Percentiles rank a stretch among this genome's conserved stretches.
phyloP scores from a whole-genome alignment of 2,113 vertebrate species.

The Ameiurus melas region DNA sequence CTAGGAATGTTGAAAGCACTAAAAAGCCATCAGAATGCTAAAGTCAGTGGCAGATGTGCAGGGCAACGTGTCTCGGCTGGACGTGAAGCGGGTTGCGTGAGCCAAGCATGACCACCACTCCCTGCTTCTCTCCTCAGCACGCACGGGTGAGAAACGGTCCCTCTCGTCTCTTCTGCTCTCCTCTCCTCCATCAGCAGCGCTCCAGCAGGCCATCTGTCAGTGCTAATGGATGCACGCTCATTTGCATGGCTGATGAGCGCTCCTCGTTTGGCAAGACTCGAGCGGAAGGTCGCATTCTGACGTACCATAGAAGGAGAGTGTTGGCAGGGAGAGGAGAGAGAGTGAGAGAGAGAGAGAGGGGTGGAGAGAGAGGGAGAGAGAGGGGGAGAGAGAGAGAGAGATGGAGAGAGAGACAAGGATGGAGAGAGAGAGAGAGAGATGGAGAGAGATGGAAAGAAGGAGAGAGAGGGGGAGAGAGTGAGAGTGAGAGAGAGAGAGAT shows the following conservation, averaged over 20 bases:
- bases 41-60: constrained; percentile 41
- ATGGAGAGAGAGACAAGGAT: no score
- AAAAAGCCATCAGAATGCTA: constrained; percentile 43
- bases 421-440: no score
- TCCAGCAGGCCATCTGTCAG: constrained; percentile 90
- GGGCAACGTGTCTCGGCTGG: constrained; percentile 28
- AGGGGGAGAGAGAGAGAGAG: no score
- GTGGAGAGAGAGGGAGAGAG: background rate
- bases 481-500: no score
- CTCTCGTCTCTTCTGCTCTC: constrained; percentile 86
- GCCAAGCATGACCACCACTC: constrained; percentile 45
- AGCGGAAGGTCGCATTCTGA: constrained; percentile 91
- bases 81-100: constrained; percentile 19
- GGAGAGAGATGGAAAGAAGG: no score
- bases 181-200: constrained; percentile 90
- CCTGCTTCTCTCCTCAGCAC: constrained; percentile 46
- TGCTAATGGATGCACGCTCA: constrained; percentile 95
- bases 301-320: constrained; percentile 73
- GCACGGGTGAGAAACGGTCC: constrained; percentile 61
- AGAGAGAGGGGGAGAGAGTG: no score
- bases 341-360: constrained; percentile 13
- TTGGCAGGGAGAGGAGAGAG: constrained; percentile 59
- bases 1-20: constrained; percentile 20
- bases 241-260: constrained; percentile 96
- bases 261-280: constrained; percentile 85